Evolutionary conservation across 37 sponge, comb jelly and placozoan genomes (phyloP), one percentile per base, ranked within the genome.

Genomic region (Aplysina aerophoba): DNA sequence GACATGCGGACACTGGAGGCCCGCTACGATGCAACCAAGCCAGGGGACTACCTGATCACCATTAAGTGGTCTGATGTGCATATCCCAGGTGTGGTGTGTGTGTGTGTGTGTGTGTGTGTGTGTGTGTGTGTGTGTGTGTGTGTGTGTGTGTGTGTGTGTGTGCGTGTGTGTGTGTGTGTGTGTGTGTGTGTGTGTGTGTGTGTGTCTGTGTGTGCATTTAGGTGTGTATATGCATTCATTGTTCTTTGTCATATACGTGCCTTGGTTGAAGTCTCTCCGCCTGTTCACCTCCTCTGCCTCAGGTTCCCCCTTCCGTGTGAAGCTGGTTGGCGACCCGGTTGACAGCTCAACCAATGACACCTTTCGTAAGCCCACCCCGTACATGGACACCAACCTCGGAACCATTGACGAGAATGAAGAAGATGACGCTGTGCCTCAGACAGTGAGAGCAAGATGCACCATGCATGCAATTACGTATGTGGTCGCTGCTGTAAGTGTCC

Each of bases 1-100:
- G 90, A 96, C 55, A 55, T 67, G 37, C 83, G 97, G 6, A 86
- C 82, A 34, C 81, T 92, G 40, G 75, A 83, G 5, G 93, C 90
- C 44, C 69, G 62, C 34, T 97, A 97, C 72, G 55, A 81, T 41
- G 85, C 95, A 13, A 60, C 38, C 50, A 24, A 80, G 16, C 77
- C 85, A 0, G 97, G 95, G 8, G 86, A 81, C 28, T 97, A 94
- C 72, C 65, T 80, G 33, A 90, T 94, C 66, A 71, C 88, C 0
- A 86, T 94, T 27, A 55, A 80, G 55, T 97, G 97, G 97, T 85
- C 86, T 30, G 86, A 85, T 11, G 64, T 84, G 1, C 88, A 94
- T 55, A 86, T 97, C 24, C 95, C 97, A 2, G 93, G 93, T 75
- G 54, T 53, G 78, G n/a, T 44, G 8, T 41, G 54, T 38, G 54